Evolutionary conservation across 2,797 vertebrate species (phyloP), one percentile per base, ranked within the genome.

Genomic region (Myripristis murdjan): DNA sequence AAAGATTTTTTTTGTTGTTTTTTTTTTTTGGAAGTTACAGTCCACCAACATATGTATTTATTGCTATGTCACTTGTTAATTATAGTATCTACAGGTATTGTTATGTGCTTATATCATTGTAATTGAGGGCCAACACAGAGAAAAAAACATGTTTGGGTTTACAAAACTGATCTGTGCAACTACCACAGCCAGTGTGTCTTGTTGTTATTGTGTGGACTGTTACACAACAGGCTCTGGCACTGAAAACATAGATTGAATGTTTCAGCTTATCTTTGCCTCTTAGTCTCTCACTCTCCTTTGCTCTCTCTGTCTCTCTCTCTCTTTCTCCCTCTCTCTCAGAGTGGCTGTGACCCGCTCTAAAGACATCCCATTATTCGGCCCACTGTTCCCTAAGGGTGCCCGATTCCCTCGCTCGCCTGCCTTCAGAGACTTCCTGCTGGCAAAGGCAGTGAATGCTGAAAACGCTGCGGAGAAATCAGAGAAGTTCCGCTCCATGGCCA

Each of bases 401-500:
- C 91, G 89, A 16, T 98, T 98, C 75, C 81, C 86, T 0, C 93
- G 94, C 60, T 94, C 95, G 0, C 74, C 90, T 0, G 95, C 95
- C 48, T 96, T 98, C 81, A 93, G 97, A 12, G 96, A 97, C 84
- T 97, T 97, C 82, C 91, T 98, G 57, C 92, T 98, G 41, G 97
- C 97, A 58, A 98, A 98, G 79, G 97, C 95, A 0, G 94, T 98
- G 77, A 97, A 97, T 0, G 97, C 96, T 0, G 97, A 98, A 87
- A 97, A 98, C 10, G 97, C 95, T 0, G 96, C 97, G 0, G 96
- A 96, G 75, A 97, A 97, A 51, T 95, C 96, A 0, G 96, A 97
- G 80, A 97, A 98, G 91, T 97, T 98, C 81, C 95, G 95, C 31
- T 95, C 97, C 53, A 98, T 98, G 97, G 97, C 97, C 46, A 97